phyloP scores from a whole-genome alignment of 2,113 vertebrate genomes.

The Siphamia tubifer region DNA sequence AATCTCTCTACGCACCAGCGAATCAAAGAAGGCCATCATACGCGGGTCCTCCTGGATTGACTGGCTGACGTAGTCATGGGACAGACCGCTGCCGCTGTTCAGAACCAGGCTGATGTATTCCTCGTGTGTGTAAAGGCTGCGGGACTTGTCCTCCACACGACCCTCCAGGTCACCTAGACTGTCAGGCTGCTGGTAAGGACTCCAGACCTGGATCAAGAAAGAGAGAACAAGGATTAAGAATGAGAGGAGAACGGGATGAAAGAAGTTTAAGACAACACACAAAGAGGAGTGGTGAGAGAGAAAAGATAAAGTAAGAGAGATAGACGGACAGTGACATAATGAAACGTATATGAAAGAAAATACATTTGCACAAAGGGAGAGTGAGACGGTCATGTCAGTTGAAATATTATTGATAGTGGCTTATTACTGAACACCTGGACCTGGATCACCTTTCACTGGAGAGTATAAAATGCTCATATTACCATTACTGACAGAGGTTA shows the following conservation, averaged over 20 bases:
- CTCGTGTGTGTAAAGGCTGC: conserved; percentile 96
- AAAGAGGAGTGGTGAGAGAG: background rate
- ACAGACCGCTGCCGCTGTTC: conserved; percentile 95
- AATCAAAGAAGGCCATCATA: conserved; percentile 99
- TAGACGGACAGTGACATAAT: background rate
- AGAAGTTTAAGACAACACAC: background rate
- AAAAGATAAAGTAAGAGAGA: background rate
- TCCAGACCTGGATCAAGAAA: conserved; percentile 87
- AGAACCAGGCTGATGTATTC: conserved; percentile 98
- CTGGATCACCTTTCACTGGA: conserved; percentile 9
- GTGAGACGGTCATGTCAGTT: background rate
- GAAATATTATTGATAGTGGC: background rate
- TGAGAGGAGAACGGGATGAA: background rate
- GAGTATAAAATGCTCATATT: conserved; percentile 1
- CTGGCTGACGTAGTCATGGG: conserved; percentile 97
- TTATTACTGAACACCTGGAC: conserved; percentile 3
- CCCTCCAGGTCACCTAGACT: conserved; percentile 94
- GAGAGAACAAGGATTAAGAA: background rate
- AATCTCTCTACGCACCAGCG: conserved; percentile 94
- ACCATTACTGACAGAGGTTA: background rate
- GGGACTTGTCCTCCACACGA: conserved; percentile 91
- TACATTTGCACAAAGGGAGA: background rate
- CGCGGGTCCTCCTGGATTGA: conserved; percentile 96
- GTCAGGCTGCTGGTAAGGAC: conserved; percentile 95
- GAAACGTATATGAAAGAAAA: background rate